phyloP scores from a whole-genome alignment of 1,140 invertebrate genomes.

The Samia ricini region DNA sequence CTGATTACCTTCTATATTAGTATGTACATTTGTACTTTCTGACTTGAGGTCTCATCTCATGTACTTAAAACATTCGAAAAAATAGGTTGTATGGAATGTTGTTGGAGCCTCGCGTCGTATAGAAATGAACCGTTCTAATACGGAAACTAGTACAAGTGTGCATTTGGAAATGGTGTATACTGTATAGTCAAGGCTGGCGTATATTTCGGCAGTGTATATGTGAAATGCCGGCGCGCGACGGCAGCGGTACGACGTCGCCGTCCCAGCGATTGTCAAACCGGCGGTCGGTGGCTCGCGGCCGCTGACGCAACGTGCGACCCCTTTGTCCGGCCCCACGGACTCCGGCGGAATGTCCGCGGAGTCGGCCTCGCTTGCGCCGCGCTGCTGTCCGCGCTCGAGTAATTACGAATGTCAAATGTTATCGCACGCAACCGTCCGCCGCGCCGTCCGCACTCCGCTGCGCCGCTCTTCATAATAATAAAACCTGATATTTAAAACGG shows the following conservation, averaged over 20 bases:
- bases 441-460: constrained; percentile 69
- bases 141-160: constrained; percentile 31
- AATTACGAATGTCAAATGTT: constrained; percentile 77
- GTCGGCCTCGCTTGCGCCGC: constrained; percentile 50
- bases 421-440: constrained; percentile 73
- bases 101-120: not conserved
- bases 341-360: constrained; percentile 60
- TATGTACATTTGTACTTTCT: too few species aligned
- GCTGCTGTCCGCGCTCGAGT: constrained; percentile 54
- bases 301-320: constrained; percentile 73
- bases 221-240: constrained; percentile 43
- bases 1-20: too few species aligned
- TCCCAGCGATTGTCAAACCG: constrained; percentile 32
- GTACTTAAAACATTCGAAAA: too few species aligned
- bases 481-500: constrained; percentile 78
- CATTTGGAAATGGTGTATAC: constrained; percentile 44
- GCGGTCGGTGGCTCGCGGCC: constrained; percentile 27
- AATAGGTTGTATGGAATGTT: not conserved
- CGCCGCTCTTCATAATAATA: constrained; percentile 77
- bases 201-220: constrained; percentile 51
- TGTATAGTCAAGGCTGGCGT: constrained; percentile 49
- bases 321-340: constrained; percentile 66
- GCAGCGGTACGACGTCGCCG: constrained; percentile 23
- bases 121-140: constrained; percentile 11
- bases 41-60: too few species aligned